Base-by-base conservation (phyloP, 2,797 vertebrate genomes). In the Gastrophryne carolinensis region DNA sequence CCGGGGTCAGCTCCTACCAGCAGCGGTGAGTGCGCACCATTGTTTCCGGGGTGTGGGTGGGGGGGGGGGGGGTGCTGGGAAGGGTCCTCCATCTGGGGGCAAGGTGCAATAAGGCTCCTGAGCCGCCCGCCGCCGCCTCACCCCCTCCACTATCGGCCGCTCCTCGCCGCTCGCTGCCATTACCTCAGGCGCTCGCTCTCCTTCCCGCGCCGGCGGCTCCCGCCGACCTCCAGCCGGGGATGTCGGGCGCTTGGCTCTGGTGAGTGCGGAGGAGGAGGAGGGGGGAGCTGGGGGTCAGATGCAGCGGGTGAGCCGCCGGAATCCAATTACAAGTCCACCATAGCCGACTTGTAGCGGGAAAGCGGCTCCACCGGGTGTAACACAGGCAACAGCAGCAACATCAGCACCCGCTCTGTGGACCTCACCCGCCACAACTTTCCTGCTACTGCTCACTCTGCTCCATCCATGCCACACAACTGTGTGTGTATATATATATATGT, bases 1-100 rank as follows among this genome's bases (percentile, higher is more conserved):
- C 95, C 89, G 95, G 96, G 79, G 92, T 98, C 88, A 89, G 87
- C 84, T 92, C 93, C 78, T 98, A 98, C 86, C 96, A 97, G 86
- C 96, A 98, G 89, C 97, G 96, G 96, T 98, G 94, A 86, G 94
- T 92, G 34, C 12, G 8, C 24, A 4, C 5, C 2, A 27, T 6
- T 5, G 11, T 56, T 23, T n/a, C n/a, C n/a, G n/a, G n/a, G n/a
- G n/a, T 5, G 11, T 56, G 52, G n/a, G n/a, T n/a, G n/a, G n/a
- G n/a, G n/a, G n/a, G n/a, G 7, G 15, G 24, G 64, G 8, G 2
- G 24, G 29, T 50, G 11, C 8, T 30, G 26, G 9, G 19, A 34
- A 13, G 35, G 30, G 24, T 2, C 41, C 32, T 39, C 30, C 23
- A 9, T 37, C n/a, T n/a, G 44, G 5, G n/a, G n/a, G n/a, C n/a